These are phyloP conservation scores for Drosophila meridionalis DNA, from an alignment of 2,888 invertebrate genomes.

Conservation along the genomic window DNA sequence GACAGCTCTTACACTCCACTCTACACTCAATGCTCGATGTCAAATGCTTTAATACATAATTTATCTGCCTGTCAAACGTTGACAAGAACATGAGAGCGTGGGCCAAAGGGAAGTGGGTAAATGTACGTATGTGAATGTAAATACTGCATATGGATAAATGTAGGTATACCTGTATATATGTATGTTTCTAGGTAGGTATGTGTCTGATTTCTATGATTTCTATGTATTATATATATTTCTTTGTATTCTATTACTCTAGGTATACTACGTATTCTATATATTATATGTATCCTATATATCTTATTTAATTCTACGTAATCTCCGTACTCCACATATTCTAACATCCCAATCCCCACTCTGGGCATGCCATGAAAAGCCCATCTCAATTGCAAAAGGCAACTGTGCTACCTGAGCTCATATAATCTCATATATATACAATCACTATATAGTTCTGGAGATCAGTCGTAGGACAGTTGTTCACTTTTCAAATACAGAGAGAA, in stretches of 20 bases:
- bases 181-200: background rate
- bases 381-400: background rate
- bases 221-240: background rate
- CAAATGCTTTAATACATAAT: background rate
- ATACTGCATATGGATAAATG: too few relatives aligned
- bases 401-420: background rate
- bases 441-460: background rate
- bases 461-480: background rate
- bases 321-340: background rate
- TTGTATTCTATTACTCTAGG: background rate
- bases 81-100: background rate
- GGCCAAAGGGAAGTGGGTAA: background rate
- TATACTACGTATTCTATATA: background rate
- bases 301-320: background rate
- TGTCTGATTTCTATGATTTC: background rate
- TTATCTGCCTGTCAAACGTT: background rate
- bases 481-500: background rate
- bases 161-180: background rate
- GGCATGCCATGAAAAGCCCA: background rate
- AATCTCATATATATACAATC: background rate
- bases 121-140: too few relatives aligned
- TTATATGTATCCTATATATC: background rate
- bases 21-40: background rate
- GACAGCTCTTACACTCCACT: background rate
- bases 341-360: background rate